These are phyloP conservation scores for Drosophila pseudotalamancana DNA, from an alignment of 2,888 invertebrate species.

Conservation along the genomic window DNA sequence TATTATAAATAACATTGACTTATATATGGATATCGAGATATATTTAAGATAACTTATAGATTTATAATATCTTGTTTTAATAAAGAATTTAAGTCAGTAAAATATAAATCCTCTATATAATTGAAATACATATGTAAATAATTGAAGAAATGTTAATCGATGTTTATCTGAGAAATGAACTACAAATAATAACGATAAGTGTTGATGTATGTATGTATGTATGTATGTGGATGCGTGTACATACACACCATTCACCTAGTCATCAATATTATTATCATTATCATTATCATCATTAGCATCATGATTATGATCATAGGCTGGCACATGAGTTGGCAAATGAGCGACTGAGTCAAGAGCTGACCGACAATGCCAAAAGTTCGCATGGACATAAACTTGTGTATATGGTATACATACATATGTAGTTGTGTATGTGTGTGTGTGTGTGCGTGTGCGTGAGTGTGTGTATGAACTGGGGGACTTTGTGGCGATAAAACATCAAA, in stretches of 20 bases:
- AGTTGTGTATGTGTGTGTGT: slow-evolving; percentile 9
- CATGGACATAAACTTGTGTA: slow-evolving; percentile 43
- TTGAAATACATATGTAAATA: slow-evolving; percentile 4
- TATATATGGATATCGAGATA: no score
- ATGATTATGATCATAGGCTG: slow-evolving; percentile 28
- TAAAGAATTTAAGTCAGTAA: neutral
- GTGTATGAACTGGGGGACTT: slow-evolving; percentile 57
- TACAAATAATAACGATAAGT: slow-evolving; percentile 7
- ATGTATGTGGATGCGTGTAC: neutral
- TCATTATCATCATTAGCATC: slow-evolving; percentile 16
- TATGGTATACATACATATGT: slow-evolving; percentile 11
- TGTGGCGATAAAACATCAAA: slow-evolving; percentile 81
- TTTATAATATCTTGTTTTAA: no score
- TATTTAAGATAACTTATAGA: no score
- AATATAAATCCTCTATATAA: neutral
- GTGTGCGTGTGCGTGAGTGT: slow-evolving; percentile 18
- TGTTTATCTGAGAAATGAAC: neutral
- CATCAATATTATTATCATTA: slow-evolving; percentile 35
- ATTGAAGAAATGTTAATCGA: neutral
- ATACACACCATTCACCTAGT: slow-evolving; percentile 30
- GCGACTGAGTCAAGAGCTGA: slow-evolving; percentile 44
- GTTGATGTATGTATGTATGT: neutral
- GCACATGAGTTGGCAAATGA: slow-evolving; percentile 54
- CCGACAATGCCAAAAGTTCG: slow-evolving; percentile 59
- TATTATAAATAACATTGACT: no score